Evolutionary conservation across 2,797 vertebrate species (phyloP).

Genomic region (Amblyopsis hoosieri): DNA sequence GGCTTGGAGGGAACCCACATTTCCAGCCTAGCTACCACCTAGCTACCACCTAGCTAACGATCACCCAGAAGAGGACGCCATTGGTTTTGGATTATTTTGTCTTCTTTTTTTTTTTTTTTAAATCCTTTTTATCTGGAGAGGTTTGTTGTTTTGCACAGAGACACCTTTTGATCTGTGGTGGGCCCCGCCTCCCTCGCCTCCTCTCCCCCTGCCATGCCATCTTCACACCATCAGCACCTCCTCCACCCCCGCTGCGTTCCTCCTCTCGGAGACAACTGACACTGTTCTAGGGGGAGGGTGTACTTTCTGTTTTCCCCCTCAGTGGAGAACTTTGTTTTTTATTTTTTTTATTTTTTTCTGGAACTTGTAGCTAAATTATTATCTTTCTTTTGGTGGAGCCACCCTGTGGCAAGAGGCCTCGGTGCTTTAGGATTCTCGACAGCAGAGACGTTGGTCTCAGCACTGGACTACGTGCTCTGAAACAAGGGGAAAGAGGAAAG

Average conservation of each 20-base stretch:
- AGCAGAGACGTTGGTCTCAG: constrained; percentile 52
- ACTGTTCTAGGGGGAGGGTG: constrained; percentile 19
- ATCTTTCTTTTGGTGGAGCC: constrained; percentile 19
- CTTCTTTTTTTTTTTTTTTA: constrained; percentile 48
- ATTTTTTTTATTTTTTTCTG: constrained; percentile 33
- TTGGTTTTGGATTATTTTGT: constrained; percentile 54
- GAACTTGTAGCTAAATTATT: constrained; percentile 48
- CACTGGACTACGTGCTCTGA: constrained; percentile 42
- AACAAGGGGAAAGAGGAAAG: constrained; percentile 49
- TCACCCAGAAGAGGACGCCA: constrained; percentile 67
- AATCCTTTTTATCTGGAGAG: constrained; percentile 32
- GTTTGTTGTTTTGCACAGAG: constrained; percentile 87
- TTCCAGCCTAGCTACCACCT: constrained; percentile 46
- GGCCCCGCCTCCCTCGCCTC: not conserved
- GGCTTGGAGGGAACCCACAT: constrained; percentile 64
- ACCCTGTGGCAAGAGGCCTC: constrained; percentile 40
- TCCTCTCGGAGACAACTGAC: constrained; percentile 53
- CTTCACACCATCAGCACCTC: constrained; percentile 40
- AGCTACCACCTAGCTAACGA: constrained; percentile 32
- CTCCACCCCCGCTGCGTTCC: constrained; percentile 28
- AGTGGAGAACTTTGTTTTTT: constrained; percentile 40
- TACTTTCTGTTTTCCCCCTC: constrained; percentile 42
- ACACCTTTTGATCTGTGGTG: constrained; percentile 81
- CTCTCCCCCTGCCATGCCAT: constrained; percentile 63
- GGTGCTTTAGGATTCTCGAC: constrained; percentile 60